phyloP scores from a whole-genome alignment of 1,140 invertebrate genomes.

The Brachionus manjavacas region DNA sequence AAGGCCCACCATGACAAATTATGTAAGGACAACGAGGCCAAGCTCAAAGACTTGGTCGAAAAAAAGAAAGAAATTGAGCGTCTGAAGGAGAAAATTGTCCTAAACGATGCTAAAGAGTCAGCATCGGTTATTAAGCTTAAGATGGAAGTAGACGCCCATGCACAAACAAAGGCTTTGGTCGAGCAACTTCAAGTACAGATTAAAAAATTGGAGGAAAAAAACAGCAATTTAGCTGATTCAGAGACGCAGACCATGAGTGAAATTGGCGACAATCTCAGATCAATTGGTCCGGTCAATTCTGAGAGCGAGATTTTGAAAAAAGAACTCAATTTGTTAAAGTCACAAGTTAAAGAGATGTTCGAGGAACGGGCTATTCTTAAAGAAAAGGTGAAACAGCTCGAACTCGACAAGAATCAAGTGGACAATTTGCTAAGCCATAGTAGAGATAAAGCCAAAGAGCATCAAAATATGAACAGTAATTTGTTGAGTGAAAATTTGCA shows the following conservation, averaged over 20 bases:
- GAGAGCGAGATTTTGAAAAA: conserved; percentile 11
- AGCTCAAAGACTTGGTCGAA: background rate
- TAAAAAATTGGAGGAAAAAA: background rate
- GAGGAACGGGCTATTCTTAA: background rate
- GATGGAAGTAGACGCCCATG: background rate
- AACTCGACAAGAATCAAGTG: background rate
- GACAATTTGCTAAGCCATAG: background rate
- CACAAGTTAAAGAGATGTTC: conserved; percentile 40
- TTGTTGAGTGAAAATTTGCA: conserved; percentile 27
- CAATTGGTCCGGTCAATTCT: background rate
- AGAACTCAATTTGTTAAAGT: conserved; percentile 13
- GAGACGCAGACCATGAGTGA: background rate
- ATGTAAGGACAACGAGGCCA: background rate
- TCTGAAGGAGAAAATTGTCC: conserved; percentile 5
- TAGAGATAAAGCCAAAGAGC: background rate
- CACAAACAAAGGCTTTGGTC: background rate
- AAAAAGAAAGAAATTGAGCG: conserved; percentile 30
- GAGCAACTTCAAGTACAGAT: background rate
- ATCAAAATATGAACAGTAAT: conserved; percentile 19
- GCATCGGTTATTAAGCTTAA: background rate
- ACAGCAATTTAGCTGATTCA: background rate
- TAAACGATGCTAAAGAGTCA: conserved; percentile 17
- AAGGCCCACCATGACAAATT: background rate
- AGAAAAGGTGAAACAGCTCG: background rate
- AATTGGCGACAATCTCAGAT: background rate